Conservation (phyloP, 2,888 invertebrate genomes). For the Chaitophorus viminalis region DNA sequence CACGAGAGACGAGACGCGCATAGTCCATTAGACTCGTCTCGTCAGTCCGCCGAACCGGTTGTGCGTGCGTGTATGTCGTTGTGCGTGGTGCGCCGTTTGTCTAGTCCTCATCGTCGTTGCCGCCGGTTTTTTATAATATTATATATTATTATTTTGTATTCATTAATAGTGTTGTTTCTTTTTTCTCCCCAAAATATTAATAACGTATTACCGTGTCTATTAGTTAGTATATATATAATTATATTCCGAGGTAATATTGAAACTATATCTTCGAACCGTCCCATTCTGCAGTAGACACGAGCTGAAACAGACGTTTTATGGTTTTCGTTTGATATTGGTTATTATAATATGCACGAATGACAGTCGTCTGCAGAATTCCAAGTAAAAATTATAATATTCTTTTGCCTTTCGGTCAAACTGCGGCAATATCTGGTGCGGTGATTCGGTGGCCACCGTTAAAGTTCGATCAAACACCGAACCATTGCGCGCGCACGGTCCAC, state of each 20-base stretch:
- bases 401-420: neutral
- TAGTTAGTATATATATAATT: too few relatives aligned
- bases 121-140: neutral
- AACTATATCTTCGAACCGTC: neutral
- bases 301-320: neutral
- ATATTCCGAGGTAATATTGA: too few relatives aligned
- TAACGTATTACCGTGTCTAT: too few relatives aligned
- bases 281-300: neutral
- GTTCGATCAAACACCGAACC: too few relatives aligned
- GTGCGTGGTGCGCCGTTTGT: neutral
- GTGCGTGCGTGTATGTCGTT: neutral
- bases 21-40: slow-evolving; percentile 41
- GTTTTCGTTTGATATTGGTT: neutral
- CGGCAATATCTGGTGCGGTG: neutral
- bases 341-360: neutral
- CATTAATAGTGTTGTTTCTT: neutral
- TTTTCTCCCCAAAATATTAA: too few relatives aligned
- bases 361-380: neutral
- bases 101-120: neutral
- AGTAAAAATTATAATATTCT: neutral
- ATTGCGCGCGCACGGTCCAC: neutral
- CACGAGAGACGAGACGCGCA: slow-evolving; percentile 8
- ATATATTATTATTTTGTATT: neutral
- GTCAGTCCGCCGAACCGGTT: slow-evolving; percentile 52
- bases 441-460: neutral